Conservation (phyloP, 1,140 invertebrate genomes). For the Frieseomelitta varia region DNA sequence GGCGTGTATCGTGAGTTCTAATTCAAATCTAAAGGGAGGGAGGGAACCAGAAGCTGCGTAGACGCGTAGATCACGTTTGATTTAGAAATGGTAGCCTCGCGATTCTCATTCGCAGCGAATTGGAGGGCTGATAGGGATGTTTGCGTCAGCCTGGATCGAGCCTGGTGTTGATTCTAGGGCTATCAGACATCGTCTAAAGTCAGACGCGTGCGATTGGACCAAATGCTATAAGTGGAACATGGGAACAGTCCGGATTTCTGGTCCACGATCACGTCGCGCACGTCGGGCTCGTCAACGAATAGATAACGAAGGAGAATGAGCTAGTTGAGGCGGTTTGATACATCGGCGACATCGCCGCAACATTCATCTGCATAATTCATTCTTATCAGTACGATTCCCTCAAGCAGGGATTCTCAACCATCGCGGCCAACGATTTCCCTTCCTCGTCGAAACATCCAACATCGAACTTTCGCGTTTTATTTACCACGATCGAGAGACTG, state of each 20-base stretch:
- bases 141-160: constrained; percentile 52
- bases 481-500: background rate
- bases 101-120: constrained; percentile 8
- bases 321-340: constrained; percentile 79
- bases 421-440: background rate
- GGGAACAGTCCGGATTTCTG: constrained; percentile 80
- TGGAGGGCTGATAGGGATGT: constrained; percentile 38
- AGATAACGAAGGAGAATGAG: constrained; percentile 81
- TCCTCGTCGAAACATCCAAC: too few relatives aligned
- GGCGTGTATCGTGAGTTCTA: too few relatives aligned
- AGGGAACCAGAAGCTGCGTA: too few relatives aligned
- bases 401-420: constrained; percentile 75
- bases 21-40: background rate
- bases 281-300: constrained; percentile 79
- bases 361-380: constrained; percentile 81
- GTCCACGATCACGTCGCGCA: constrained; percentile 77
- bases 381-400: constrained; percentile 78
- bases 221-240: constrained; percentile 77
- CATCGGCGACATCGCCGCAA: constrained; percentile 80
- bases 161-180: constrained; percentile 57
- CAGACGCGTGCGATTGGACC: constrained; percentile 70
- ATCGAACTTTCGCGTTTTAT: background rate
- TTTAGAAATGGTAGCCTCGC: background rate
- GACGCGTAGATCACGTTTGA: background rate
- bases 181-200: constrained; percentile 69